Conservation (phyloP, 1,140 invertebrate species). For the Aphis craccivora region DNA sequence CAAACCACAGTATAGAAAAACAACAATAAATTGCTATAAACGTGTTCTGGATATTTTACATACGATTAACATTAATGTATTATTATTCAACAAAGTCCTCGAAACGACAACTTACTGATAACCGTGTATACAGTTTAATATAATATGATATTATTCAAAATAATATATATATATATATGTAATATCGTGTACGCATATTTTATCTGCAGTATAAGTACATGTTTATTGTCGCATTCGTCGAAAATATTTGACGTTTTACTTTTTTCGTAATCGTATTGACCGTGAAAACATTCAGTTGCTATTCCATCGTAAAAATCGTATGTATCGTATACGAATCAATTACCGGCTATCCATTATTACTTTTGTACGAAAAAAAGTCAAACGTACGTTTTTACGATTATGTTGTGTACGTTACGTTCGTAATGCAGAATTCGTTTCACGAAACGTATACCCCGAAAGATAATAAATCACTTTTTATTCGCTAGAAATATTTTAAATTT, state of each 20-base stretch:
- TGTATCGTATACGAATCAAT: background rate
- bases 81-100: background rate
- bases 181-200: background rate
- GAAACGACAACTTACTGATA: background rate
- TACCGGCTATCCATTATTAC: background rate
- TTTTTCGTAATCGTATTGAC: background rate
- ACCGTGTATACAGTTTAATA: background rate
- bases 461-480: background rate
- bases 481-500: background rate
- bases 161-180: too few species aligned
- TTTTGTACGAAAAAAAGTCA: background rate
- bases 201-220: conserved; percentile 13
- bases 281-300: background rate
- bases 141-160: too few species aligned
- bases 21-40: background rate
- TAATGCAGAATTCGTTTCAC: background rate
- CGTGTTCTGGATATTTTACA: background rate
- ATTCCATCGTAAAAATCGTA: background rate
- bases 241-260: background rate
- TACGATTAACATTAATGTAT: background rate
- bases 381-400: background rate
- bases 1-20: background rate
- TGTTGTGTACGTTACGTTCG: background rate
- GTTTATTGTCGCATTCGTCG: background rate
- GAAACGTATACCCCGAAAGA: background rate